Base-by-base conservation (phyloP, 2,797 vertebrate species). In the Syndactyla subalaris region DNA sequence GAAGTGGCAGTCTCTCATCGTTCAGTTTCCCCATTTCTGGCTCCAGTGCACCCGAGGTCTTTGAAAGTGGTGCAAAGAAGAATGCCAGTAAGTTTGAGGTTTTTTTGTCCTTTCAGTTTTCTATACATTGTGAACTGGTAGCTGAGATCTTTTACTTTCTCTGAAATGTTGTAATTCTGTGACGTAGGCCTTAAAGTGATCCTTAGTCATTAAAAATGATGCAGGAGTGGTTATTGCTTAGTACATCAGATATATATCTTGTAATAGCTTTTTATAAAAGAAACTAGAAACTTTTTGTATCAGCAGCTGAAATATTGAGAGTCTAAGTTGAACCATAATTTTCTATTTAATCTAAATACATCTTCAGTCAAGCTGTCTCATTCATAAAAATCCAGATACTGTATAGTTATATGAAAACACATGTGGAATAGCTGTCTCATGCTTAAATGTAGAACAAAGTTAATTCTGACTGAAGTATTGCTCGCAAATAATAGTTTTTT, bases 51-150 rank as follows among this genome's bases (percentile, higher is more conserved):
- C 83, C 95, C 65, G 98, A 98, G 36, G 89, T 98, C 46, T 67
- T 97, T 54, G 99, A 99, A 92, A 97, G 92, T 78, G 84, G 65
- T 48, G 86, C 96, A 9, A 98, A 94, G 89, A 98, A 97, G 94
- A 98, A 97, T 59, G 98, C 98, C 43, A 58, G 99, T 99, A 98
- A 98, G 98, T 89, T 30, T n/a, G 19, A 48, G 48, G 41, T 6
- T 2, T 27, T 38, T 86, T 59, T 21, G 4, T 80, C 23, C n/a
- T 61, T 92, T 79, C 32, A n/a, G 19, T 79, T 36, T 72, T 89
- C 82, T 70, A 9, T 51, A 29, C 3, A 5, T 45, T 48, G 19
- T 76, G 39, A 73, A 38, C 24, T 34, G 11, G 13, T 75, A 86
- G 29, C 43, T 63, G 63, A 70, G 26, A 34, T 70, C 5, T 68